Evolutionary conservation across 2,888 invertebrate species (phyloP).

Genomic region (Apocheima hispidaria): DNA sequence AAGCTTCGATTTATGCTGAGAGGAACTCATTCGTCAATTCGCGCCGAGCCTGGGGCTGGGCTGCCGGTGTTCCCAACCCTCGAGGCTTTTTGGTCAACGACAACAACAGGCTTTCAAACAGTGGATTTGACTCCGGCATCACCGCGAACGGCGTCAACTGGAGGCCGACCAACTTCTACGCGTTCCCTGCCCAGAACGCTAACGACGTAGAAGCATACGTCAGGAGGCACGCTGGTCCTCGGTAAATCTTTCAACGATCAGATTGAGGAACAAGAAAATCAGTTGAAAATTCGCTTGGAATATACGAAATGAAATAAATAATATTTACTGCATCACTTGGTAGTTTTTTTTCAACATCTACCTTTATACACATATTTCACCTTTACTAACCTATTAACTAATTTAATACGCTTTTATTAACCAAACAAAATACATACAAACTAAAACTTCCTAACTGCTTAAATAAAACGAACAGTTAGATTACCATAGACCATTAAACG

Average conservation of each 20-base stretch:
- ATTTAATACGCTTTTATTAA: too few relatives aligned
- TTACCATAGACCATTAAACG: too few relatives aligned
- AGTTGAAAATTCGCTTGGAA: background rate
- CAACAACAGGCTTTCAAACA: background rate
- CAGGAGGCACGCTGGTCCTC: background rate
- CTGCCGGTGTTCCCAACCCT: slow-evolving; percentile 13
- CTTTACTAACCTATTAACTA: too few relatives aligned
- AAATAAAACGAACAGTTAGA: too few relatives aligned
- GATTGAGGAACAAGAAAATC: background rate
- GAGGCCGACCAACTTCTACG: background rate
- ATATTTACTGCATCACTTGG: background rate
- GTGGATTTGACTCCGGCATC: background rate
- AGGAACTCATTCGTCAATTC: slow-evolving; percentile 28
- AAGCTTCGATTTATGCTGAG: too few relatives aligned
- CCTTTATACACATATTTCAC: background rate
- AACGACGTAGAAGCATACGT: background rate
- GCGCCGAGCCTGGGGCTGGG: slow-evolving; percentile 23
- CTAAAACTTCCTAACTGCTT: too few relatives aligned
- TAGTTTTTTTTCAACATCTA: too few relatives aligned
- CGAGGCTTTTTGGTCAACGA: slow-evolving; percentile 9
- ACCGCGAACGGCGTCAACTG: background rate
- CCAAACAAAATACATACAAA: too few relatives aligned
- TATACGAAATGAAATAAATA: background rate
- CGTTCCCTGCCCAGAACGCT: background rate
- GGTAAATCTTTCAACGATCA: background rate